These are phyloP conservation scores for Apodemia hepburni DNA, from an alignment of 2,888 invertebrate genomes.

Conservation along the genomic window DNA sequence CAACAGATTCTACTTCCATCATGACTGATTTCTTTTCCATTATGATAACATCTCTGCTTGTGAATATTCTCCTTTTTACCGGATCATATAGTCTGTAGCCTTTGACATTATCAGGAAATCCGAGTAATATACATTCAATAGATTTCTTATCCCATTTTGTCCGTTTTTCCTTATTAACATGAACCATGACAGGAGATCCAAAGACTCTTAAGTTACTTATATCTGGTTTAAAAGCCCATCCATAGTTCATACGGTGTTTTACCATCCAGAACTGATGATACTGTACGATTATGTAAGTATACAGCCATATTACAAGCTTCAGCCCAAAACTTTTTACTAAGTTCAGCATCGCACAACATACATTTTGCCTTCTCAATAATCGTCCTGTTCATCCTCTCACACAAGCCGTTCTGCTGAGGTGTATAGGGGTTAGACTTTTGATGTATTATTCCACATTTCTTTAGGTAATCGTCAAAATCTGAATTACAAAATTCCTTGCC, in stretches of 20 bases:
- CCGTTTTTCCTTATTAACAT: slow-evolving; percentile 6
- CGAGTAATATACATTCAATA: slow-evolving; percentile 7
- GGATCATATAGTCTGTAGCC: neutral
- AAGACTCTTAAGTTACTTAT: neutral
- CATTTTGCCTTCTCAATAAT: slow-evolving; percentile 6
- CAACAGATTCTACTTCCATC: slow-evolving; percentile 13
- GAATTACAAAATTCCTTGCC: neutral
- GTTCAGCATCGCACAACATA: neutral
- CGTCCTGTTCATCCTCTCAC: slow-evolving; percentile 5
- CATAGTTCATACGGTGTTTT: slow-evolving; percentile 18
- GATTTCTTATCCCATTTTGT: slow-evolving; percentile 14
- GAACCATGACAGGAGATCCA: slow-evolving; percentile 4
- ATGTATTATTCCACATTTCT: neutral
- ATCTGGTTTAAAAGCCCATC: slow-evolving; percentile 4
- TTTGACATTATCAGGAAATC: slow-evolving; percentile 3
- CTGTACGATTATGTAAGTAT: slow-evolving; percentile 4
- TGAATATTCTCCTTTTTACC: neutral
- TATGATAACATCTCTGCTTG: slow-evolving; percentile 16
- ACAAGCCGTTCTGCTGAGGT: neutral
- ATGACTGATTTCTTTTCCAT: slow-evolving; percentile 5
- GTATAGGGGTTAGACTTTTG: neutral
- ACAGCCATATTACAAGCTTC: slow-evolving; percentile 11
- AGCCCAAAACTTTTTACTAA: neutral
- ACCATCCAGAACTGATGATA: slow-evolving; percentile 10
- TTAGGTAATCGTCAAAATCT: slow-evolving; percentile 9